A percentile compares a stretch with the other conserved stretches of the same genome.
Evolutionary conservation across 1,140 invertebrate genomes (phyloP).

Genomic region (Laupala kohalensis): DNA sequence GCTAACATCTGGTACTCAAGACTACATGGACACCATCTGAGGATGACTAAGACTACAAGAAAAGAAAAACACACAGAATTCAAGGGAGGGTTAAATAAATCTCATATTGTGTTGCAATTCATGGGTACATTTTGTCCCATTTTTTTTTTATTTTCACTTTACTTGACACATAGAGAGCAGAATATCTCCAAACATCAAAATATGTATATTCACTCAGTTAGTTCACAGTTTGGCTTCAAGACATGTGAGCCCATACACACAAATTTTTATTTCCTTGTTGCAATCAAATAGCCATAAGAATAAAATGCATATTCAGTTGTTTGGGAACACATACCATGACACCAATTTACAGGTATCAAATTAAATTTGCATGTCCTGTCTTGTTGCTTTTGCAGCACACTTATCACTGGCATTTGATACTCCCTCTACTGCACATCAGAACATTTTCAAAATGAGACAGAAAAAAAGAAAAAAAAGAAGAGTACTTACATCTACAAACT

Average conservation of each 20-base stretch:
- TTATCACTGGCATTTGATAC: background rate
- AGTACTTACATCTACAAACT: conserved; percentile 11
- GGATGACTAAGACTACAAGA: no score
- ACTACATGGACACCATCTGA: no score
- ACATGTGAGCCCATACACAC: no score
- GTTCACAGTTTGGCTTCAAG: no score
- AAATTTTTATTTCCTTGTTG: no score
- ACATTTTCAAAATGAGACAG: conserved; percentile 2
- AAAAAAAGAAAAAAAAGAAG: conserved; percentile 1
- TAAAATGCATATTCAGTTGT: background rate
- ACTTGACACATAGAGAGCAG: conserved; percentile 13
- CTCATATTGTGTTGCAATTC: conserved; percentile 3
- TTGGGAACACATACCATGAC: background rate
- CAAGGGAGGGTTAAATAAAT: background rate
- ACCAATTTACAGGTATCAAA: background rate
- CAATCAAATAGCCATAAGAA: background rate
- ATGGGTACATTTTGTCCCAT: conserved; percentile 6
- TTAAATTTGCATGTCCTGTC: no score
- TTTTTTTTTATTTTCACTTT: conserved; percentile 9
- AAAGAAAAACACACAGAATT: background rate
- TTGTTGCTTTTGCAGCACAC: background rate
- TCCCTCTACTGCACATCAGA: background rate
- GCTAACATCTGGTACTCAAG: no score
- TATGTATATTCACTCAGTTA: conserved; percentile 2
- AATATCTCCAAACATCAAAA: conserved; percentile 13